phyloP scores from a whole-genome alignment of 2,888 invertebrate genomes.

The Galerucella calmariensis region DNA sequence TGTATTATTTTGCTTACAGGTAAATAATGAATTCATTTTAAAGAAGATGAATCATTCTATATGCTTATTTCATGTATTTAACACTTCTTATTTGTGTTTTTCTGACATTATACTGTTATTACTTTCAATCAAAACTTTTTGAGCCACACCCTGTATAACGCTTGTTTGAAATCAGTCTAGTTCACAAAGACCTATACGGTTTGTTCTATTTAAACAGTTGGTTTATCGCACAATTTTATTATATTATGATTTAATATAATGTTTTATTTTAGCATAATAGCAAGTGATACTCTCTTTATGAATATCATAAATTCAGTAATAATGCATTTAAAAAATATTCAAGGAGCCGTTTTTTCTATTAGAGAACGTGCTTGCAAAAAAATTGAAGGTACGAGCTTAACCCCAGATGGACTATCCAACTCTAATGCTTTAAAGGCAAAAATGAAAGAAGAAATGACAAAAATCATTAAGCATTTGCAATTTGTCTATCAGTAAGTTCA shows the following conservation, averaged over 20 bases:
- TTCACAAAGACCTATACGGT: too few species aligned
- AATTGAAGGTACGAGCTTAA: constrained; percentile 17
- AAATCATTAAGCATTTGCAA: constrained; percentile 56
- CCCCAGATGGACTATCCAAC: constrained; percentile 28
- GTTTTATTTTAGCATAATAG: constrained; percentile 53
- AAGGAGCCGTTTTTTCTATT: constrained; percentile 57
- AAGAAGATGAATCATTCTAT: neutral
- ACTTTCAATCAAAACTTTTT: too few species aligned
- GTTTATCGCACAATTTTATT: too few species aligned
- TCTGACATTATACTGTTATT: too few species aligned
- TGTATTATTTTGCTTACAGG: constrained; percentile 55
- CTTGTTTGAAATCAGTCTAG: too few species aligned
- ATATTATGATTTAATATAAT: too few species aligned
- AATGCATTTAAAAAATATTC: constrained; percentile 55
- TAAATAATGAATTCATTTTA: constrained; percentile 1
- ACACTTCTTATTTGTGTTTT: too few species aligned
- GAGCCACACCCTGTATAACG: too few species aligned
- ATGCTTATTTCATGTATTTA: too few species aligned
- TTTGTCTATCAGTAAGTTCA: constrained; percentile 50
- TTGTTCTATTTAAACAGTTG: too few species aligned
- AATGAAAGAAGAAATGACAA: constrained; percentile 55
- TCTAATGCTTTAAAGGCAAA: constrained; percentile 38
- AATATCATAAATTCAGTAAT: constrained; percentile 59
- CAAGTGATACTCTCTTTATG: constrained; percentile 57
- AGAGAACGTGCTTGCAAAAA: constrained; percentile 42